Evolutionary conservation across 1,140 invertebrate genomes (phyloP), one percentile per base, ranked within the genome.

Genomic region (Globodera rostochiensis): DNA sequence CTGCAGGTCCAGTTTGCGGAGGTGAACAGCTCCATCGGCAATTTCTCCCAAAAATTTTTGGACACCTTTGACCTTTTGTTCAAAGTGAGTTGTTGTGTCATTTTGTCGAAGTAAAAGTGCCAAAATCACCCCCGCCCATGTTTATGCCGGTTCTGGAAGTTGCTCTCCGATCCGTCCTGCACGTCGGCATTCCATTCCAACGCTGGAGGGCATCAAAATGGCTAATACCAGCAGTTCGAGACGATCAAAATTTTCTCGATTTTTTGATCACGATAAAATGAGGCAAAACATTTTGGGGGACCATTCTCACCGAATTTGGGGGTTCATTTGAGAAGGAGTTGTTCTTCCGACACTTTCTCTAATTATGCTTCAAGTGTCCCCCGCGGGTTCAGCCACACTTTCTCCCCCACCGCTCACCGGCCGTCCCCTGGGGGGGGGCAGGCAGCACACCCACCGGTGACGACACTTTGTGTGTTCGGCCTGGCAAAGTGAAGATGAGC

Each of bases 171-270:
- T 76, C 85, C 9, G 57, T 67, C 6, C 76, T 86, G n/a, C 78
- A 67, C 11, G 60, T 87, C 64, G 85, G 85, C 6, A 74, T 86
- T 66, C 85, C 85, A 15, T 83, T 86, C 85, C 85, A 6, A 47
- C 82, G 21, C 64, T 86, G 36, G 86, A 86, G 75, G 86, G 86
- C 74, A 74, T 86, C 36, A 60, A 47, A 69, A 25, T 86, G 25
- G n/a, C 69, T 45, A 87, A 86, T 67, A 50, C 53, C 25, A 86
- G 71, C 36, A 8, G 70, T 36, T 36, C 36, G 3, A 36, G 36
- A 36, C 36, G 36, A 36, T 36, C 36, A 36, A 36, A 36, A 36
- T 36, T 0, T 36, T 36, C 36, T 36, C 36, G 36, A 36, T 36
- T 36, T 36, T 36, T 36, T 36, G 36, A 36, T 36, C 36, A 36